phyloP scores from a whole-genome alignment of 2,113 vertebrate species.

The Euleptes europaea region DNA sequence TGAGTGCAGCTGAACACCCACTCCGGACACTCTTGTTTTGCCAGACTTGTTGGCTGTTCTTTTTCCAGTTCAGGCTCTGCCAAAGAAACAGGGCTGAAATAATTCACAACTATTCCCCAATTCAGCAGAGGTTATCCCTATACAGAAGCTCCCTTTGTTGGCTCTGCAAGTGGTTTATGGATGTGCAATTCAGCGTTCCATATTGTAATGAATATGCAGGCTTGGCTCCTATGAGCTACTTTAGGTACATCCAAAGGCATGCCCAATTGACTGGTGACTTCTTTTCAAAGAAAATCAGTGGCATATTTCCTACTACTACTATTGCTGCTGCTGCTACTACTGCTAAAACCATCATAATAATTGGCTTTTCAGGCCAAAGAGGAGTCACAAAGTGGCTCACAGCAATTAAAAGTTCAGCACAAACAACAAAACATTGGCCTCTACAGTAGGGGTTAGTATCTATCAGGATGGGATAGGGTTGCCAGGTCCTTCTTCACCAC shows the following conservation, averaged over 20 bases:
- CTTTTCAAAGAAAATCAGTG: not conserved
- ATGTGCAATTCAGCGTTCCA: not conserved
- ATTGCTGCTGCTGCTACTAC: too few species aligned
- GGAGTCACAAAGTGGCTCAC: not conserved
- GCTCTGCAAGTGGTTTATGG: not conserved
- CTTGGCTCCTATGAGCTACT: not conserved
- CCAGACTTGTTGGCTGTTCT: not conserved
- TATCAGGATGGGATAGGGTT: too few species aligned
- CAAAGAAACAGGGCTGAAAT: not conserved
- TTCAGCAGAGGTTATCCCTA: not conserved
- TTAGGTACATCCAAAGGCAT: not conserved
- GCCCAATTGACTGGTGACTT: not conserved
- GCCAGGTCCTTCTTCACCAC: too few species aligned
- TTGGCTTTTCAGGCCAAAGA: not conserved
- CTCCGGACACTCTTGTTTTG: not conserved
- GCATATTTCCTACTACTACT: too few species aligned
- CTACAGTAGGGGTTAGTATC: too few species aligned
- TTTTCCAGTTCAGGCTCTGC: slow-evolving; percentile 22
- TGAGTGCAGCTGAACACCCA: not conserved
- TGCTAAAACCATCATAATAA: not conserved
- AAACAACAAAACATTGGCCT: not conserved
- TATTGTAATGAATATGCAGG: not conserved
- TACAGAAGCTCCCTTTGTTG: not conserved
- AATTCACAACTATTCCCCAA: not conserved
- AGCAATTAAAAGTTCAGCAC: not conserved